Base-by-base conservation (phyloP, 1,140 invertebrate genomes). In the Hestina assimilis region DNA sequence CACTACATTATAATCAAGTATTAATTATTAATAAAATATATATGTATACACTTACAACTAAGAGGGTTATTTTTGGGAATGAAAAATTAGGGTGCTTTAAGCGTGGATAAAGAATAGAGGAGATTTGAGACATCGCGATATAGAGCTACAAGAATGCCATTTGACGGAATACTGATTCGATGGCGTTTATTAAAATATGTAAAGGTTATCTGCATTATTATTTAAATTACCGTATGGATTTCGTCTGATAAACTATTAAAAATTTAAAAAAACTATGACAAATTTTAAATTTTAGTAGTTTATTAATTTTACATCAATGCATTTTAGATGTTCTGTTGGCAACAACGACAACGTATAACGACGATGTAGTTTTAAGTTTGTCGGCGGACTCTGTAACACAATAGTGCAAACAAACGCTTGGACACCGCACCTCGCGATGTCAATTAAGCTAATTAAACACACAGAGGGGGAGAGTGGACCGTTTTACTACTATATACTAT, bases 361-460 rank as follows among this genome's bases (percentile, higher is more conserved):
- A 42, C 38, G 50, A 14, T 56, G 42, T 41, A 38, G 48, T n/a
- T n/a, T n/a, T n/a, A n/a, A n/a, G n/a, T 42, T 29, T 59, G 60
- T 23, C 41, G 59, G 57, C 62, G 64, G 42, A 56, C 67, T 64
- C 56, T 56, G 83, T 81, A 86, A 85, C 72, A 73, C 69, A 83
- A 86, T 86, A 84, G 72, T 63, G 75, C 85, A 88, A 88, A 88
- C 83, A 88, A 88, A 79, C 77, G 81, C 69, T 80, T 71, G 84
- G 80, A 84, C 82, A 84, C 75, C 79, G 75, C 78, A 79, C 83
- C 83, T 86, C 81, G 75, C 75, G 72, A 83, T 85, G 84, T 88
- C 84, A 88, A 88, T 88, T 88, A 88, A 78, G 83, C 79, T 88
- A 88, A 88, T 88, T 88, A 86, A 88, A 84, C 81, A 83, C 74